Evolutionary conservation across 2,113 vertebrate species (phyloP), one percentile per base, ranked within the genome.

Genomic region (Chrysemys picta): DNA sequence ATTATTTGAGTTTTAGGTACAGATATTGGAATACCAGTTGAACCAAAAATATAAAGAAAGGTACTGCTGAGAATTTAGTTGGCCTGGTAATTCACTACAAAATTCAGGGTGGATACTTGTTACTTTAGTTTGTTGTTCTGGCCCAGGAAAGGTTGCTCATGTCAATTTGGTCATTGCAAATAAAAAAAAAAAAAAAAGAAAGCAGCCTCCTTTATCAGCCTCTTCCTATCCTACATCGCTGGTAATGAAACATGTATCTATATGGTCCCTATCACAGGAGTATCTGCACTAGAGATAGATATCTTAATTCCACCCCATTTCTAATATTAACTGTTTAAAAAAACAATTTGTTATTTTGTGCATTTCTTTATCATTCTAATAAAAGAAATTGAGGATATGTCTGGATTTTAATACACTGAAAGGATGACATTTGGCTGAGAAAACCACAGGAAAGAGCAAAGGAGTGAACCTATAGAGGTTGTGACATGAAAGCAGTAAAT

Each of bases 401-500:
- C 29, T 86, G 75, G 25, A 87, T 92, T 94, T 75, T 94, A 22
- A 47, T 29, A 14, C 49, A 11, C n/a, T 93, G 80, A 52, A 88
- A 38, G 56, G 12, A 29, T 24, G 11, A 88, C 45, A 87, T 57
- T 3, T 82, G 42, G 24, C 42, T 78, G 53, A 90, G 52, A 93
- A 78, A 95, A n/a, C 12, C n/a, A 84, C 35, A 88, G 56, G 56
- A 94, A 94, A 29, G 49, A 78, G 80, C 5, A 87, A 75, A 59
- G 42, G 22, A 94, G 19, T n/a, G 49, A 27, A 94, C 87, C 90
- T 57, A 84, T 0, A 21, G 52, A 72, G 93, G 4, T 8, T 13
- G 80, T 80, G 42, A 56, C 38, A 59, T 16, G 69, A 96, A 91
- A 89, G 31, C 75, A 88, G 81, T n/a, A 95, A 88, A 88, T 65